Conservation (phyloP, 2,888 invertebrate species). For the Acronicta leporina region DNA sequence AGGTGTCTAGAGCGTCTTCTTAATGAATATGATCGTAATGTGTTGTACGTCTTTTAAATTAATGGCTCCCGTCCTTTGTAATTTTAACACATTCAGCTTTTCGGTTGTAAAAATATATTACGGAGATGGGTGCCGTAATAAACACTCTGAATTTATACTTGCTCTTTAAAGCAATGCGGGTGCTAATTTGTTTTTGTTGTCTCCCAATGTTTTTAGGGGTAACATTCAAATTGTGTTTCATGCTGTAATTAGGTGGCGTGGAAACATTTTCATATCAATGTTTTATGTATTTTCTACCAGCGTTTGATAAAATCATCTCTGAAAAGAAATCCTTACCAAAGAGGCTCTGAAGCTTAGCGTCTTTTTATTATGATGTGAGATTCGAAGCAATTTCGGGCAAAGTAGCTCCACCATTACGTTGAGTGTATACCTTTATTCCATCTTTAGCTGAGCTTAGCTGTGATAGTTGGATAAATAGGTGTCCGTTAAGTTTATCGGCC, state of each 20-base stretch:
- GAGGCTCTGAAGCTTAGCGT: slow-evolving; percentile 7
- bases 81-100: slow-evolving; percentile 65
- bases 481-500: slow-evolving; percentile 53
- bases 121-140: slow-evolving; percentile 55
- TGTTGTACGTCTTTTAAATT: slow-evolving; percentile 69
- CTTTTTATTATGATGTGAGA: slow-evolving; percentile 18
- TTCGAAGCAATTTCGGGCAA: slow-evolving; percentile 38
- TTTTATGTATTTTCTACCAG: neutral
- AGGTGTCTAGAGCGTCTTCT: slow-evolving; percentile 80
- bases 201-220: slow-evolving; percentile 39
- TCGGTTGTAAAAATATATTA: slow-evolving; percentile 60
- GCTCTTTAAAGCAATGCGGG: slow-evolving; percentile 57
- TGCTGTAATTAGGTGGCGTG: slow-evolving; percentile 14
- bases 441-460: slow-evolving; percentile 39
- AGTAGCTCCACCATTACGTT: slow-evolving; percentile 43
- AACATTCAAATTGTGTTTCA: slow-evolving; percentile 20
- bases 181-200: slow-evolving; percentile 55
- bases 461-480: slow-evolving; percentile 53
- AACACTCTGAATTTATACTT: slow-evolving; percentile 60
- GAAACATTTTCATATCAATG: slow-evolving; percentile 6
- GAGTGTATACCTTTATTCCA: slow-evolving; percentile 43
- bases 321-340: slow-evolving; percentile 1
- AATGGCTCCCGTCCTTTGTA: slow-evolving; percentile 68
- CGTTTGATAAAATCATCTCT: neutral
- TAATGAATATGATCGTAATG: slow-evolving; percentile 81